Percentiles rank a stretch among this genome's conserved stretches.
These are phyloP conservation scores for Forbesichthys papilliferus DNA, from an alignment of 2,113 vertebrate species.

Conservation along the genomic window DNA sequence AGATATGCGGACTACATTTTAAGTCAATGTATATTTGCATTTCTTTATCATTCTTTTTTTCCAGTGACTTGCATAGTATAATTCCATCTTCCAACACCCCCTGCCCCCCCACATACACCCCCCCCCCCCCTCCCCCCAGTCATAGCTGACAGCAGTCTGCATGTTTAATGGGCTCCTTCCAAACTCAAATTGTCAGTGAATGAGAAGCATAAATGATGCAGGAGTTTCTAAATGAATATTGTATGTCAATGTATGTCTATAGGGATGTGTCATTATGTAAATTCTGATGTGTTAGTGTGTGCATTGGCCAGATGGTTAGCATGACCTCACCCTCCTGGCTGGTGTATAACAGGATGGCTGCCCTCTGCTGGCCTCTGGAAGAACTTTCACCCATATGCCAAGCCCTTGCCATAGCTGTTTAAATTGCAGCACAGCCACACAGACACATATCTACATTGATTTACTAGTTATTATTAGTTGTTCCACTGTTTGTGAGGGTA, in stretches of 20 bases:
- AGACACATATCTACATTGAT: no score
- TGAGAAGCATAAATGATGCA: constrained; percentile 23
- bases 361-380: constrained; percentile 66
- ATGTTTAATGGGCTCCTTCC: no score
- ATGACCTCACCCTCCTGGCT: constrained; percentile 34
- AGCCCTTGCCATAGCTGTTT: constrained; percentile 26
- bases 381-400: constrained; percentile 51
- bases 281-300: constrained; percentile 7
- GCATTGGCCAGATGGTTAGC: constrained; percentile 7
- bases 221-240: constrained; percentile 13
- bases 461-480: background rate
- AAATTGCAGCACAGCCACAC: background rate
- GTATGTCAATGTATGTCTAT: constrained; percentile 19
- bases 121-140: no score
- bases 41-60: no score
- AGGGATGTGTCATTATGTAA: constrained; percentile 16
- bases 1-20: no score
- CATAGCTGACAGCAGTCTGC: no score
- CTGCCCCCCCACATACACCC: no score
- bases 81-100: no score
- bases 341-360: constrained; percentile 53
- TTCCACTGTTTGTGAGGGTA: background rate
- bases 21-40: no score
- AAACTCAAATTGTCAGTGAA: constrained; percentile 4
- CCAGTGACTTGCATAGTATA: no score